Evolutionary conservation across 1,140 invertebrate species (phyloP).

Genomic region (Magallana angulata): DNA sequence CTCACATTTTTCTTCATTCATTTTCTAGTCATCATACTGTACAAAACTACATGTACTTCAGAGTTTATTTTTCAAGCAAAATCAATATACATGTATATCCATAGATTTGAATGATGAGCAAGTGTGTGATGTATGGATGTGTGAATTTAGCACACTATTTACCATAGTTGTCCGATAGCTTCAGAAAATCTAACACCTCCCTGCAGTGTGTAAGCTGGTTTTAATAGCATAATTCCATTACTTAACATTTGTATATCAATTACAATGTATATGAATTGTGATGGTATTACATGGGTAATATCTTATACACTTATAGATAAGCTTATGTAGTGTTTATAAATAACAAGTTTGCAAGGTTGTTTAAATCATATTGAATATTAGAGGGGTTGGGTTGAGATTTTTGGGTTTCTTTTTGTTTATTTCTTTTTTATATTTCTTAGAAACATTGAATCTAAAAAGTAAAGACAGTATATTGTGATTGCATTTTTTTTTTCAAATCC

Average conservation of each 20-base stretch:
- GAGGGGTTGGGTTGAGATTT: too few relatives aligned
- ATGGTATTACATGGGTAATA: too few relatives aligned
- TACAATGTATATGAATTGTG: not conserved
- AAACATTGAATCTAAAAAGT: too few relatives aligned
- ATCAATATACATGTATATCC: not conserved
- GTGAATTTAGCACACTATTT: not conserved
- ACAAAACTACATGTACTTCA: not conserved
- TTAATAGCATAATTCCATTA: not conserved
- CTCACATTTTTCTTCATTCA: not conserved
- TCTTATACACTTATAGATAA: too few relatives aligned
- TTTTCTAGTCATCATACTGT: constrained; percentile 17
- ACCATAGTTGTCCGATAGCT: not conserved
- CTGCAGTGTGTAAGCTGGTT: not conserved
- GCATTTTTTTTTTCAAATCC: too few relatives aligned
- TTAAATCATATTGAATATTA: too few relatives aligned
- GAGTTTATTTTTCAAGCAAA: not conserved
- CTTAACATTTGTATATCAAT: not conserved
- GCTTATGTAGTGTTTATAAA: too few relatives aligned
- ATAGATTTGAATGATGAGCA: not conserved
- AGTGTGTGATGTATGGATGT: not conserved
- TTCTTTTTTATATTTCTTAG: too few relatives aligned
- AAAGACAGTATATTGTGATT: too few relatives aligned
- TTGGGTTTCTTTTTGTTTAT: too few relatives aligned
- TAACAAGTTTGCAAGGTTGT: too few relatives aligned
- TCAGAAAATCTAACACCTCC: constrained; percentile 2